Conservation (phyloP, 2,113 vertebrate species). For the Alouatta palliata region DNA sequence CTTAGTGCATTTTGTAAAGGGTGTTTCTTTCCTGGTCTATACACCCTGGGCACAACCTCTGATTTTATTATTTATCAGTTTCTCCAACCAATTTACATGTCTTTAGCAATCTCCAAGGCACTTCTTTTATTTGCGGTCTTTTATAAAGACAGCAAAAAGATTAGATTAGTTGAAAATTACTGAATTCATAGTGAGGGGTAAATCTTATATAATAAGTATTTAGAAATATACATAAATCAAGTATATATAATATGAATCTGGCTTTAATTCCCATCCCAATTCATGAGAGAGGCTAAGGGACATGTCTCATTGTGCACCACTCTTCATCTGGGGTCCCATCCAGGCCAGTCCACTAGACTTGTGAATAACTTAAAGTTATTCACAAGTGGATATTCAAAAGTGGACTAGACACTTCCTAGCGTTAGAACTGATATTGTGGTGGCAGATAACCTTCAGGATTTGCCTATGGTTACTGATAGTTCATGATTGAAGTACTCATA, state of each 20-base stretch:
- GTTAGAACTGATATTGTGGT: background rate
- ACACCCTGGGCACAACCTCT: background rate
- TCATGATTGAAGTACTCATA: background rate
- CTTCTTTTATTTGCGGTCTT: background rate
- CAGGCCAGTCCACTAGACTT: background rate
- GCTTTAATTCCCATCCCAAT: background rate
- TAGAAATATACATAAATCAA: background rate
- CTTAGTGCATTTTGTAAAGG: background rate
- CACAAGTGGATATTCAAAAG: too few relatives aligned
- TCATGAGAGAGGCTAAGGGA: background rate
- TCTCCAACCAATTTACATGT: background rate
- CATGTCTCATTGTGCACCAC: background rate
- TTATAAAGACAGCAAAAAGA: background rate
- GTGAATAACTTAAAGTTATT: too few relatives aligned
- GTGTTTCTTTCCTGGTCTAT: background rate
- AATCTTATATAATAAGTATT: background rate
- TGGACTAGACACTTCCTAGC: background rate
- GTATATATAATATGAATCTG: background rate
- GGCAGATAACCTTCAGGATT: background rate
- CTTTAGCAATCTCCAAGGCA: background rate
- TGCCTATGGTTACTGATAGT: background rate
- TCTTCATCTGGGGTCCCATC: background rate
- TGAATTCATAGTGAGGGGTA: background rate
- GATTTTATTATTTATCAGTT: background rate
- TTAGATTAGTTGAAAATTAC: background rate